Evolutionary conservation across 2,113 vertebrate genomes (phyloP), one percentile per base, ranked within the genome.

Genomic region (Orthochromis indermauri): DNA sequence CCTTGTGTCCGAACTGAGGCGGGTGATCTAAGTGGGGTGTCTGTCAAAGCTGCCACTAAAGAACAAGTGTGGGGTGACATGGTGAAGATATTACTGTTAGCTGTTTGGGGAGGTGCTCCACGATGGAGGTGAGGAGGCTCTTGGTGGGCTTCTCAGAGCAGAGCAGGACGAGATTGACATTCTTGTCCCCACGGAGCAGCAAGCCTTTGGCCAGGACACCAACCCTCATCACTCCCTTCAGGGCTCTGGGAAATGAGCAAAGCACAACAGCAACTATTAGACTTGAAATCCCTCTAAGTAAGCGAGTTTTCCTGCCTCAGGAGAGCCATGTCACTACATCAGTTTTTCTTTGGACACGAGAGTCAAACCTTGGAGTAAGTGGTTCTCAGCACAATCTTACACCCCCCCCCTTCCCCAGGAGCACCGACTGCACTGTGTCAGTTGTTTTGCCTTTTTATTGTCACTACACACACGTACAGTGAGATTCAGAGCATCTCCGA

Each of bases 121-220:
- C 96, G 92, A 99, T 99, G 93, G 96, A 95, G 63, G 92, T 95
- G 35, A 99, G 96, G 88, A 99, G 97, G 0, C 84, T 92, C 95
- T 97, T 97, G 42, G 97, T 98, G 68, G 99, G 99, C 89, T 99
- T 99, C 92, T 99, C 98, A 5, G 97, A 97, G 86, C 98, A 99
- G 11, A 99, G 97, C 86, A 99, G 94, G 89, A 99, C 99, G 54
- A 99, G 97, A 93, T 97, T 97, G 91, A 99, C 98, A 1, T 98
- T 98, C 95, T 97, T 97, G 89, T 99, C 99, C 86, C 99, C 99
- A 57, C 97, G 97, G 24, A 99, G 97, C 4, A 99, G 96, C 88
- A 99, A 95, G 53, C 99, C 99, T 97, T 99, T 99, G 80, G 99
- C 99, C 93, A 99, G 94, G 81, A 99, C 98, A 17, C 98, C 99